Conservation (phyloP, 2,888 invertebrate genomes). For the Blomia tropicalis region DNA sequence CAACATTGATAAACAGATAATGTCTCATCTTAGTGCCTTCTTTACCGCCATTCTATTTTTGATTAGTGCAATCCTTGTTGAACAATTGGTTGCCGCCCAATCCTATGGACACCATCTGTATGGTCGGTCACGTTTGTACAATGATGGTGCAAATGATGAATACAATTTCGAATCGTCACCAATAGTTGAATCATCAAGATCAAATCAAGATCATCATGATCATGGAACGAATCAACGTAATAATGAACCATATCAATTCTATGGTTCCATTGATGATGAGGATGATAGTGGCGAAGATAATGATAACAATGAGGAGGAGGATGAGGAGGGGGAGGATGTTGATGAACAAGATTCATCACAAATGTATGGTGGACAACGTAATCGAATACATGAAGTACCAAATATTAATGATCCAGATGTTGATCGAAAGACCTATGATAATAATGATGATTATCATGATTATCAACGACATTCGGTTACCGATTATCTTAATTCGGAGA, state of each 20-base stretch:
- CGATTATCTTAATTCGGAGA: too few species aligned
- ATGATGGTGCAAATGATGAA: background rate
- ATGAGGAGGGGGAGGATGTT: background rate
- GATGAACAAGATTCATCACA: background rate
- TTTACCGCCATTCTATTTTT: constrained; percentile 1
- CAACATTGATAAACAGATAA: too few species aligned
- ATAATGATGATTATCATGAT: background rate
- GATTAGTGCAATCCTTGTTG: background rate
- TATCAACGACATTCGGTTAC: background rate
- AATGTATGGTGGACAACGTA: background rate
- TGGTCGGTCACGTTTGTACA: background rate
- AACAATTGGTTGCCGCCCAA: background rate
- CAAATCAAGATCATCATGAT: background rate
- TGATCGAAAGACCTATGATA: background rate
- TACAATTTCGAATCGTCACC: background rate
- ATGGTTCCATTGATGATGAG: background rate
- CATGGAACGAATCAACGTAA: background rate
- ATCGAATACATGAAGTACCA: background rate
- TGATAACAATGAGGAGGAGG: background rate
- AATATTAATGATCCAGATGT: background rate
- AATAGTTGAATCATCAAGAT: background rate
- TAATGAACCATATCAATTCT: background rate
- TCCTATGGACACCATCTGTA: background rate
- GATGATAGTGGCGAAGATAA: background rate
- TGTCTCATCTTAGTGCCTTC: constrained; percentile 5